Evolutionary conservation across 2,797 vertebrate genomes (phyloP).

Genomic region (Phaenicophaeus curvirostris): DNA sequence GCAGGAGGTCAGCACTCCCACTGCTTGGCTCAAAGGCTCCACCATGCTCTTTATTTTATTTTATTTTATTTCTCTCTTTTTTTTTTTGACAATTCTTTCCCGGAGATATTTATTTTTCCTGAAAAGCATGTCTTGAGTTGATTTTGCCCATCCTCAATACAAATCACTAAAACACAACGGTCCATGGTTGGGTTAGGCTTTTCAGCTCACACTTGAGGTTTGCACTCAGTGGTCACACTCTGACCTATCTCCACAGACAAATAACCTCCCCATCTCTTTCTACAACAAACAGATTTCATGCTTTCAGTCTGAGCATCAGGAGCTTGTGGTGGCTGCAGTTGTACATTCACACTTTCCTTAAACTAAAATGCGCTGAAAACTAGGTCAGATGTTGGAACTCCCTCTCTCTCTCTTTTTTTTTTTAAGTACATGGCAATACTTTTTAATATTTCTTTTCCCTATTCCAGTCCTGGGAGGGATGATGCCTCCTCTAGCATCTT

Average conservation of each 20-base stretch:
- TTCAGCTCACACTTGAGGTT: not conserved
- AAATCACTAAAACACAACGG: not conserved
- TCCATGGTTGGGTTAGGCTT: not conserved
- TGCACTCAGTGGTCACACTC: fast-evolving
- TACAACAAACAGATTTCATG: not conserved
- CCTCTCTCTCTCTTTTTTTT: too few relatives aligned
- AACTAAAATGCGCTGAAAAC: not conserved
- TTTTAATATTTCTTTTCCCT: constrained; percentile 4
- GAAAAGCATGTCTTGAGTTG: not conserved
- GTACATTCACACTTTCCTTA: not conserved
- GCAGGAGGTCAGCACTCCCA: constrained; percentile 1
- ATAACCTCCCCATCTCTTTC: not conserved
- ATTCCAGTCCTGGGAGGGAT: constrained; percentile 30
- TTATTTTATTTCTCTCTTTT: not conserved
- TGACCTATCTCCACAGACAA: not conserved
- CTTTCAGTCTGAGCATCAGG: not conserved
- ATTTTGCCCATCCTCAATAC: not conserved
- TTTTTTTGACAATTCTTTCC: not conserved
- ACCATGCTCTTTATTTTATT: not conserved
- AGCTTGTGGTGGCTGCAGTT: not conserved
- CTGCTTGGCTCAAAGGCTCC: constrained; percentile 26
- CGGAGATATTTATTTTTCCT: constrained; percentile 6
- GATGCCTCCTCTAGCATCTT: not conserved
- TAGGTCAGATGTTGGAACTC: not conserved
- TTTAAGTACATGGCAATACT: not conserved